Evolutionary conservation across 2,113 vertebrate species (phyloP).

Genomic region (Alces alces): DNA sequence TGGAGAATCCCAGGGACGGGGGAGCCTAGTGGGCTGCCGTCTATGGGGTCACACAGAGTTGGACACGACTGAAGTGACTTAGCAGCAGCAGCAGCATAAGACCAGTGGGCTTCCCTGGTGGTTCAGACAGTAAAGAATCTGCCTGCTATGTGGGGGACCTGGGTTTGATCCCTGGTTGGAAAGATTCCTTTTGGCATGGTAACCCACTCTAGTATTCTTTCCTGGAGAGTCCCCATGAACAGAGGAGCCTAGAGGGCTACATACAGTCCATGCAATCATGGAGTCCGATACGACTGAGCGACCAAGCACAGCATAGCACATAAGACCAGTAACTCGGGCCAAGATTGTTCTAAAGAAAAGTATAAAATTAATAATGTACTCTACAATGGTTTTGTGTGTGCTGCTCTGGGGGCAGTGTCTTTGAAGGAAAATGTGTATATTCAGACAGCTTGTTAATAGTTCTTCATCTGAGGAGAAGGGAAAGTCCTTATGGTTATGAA

Average conservation of each 20-base stretch:
- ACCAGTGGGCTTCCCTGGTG: background rate
- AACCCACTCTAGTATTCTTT: background rate
- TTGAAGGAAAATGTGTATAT: background rate
- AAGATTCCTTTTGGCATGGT: background rate
- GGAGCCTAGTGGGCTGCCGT: too few relatives aligned
- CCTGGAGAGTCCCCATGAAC: background rate
- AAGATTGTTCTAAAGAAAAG: background rate
- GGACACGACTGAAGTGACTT: too few relatives aligned
- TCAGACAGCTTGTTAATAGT: background rate
- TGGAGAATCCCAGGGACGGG: too few relatives aligned
- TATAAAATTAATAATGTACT: background rate
- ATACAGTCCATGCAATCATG: background rate
- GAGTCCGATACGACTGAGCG: accelerated
- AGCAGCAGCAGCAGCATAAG: background rate
- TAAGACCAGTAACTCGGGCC: background rate
- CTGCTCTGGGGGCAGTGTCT: background rate
- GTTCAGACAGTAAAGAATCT: background rate
- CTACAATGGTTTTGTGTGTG: background rate
- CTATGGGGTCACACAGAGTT: too few relatives aligned
- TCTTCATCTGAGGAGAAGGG: background rate
- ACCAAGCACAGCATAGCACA: background rate
- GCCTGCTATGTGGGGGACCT: background rate
- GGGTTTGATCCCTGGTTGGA: background rate
- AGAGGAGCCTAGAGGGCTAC: background rate
- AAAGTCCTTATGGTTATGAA: background rate